Evolutionary conservation across 1,140 invertebrate species (phyloP).

Genomic region (Eufriesea mexicana): DNA sequence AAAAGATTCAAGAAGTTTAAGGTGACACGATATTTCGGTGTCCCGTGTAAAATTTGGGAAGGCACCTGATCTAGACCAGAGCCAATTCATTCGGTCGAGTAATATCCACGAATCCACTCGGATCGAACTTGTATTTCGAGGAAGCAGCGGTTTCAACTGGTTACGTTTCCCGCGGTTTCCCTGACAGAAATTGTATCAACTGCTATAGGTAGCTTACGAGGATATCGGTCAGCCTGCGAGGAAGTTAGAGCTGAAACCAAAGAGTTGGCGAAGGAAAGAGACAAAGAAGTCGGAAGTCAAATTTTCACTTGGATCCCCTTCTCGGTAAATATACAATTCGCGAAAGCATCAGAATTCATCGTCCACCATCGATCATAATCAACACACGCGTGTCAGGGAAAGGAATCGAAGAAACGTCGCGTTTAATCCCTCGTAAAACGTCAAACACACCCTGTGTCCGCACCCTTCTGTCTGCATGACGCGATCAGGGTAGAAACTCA

Average conservation of each 20-base stretch:
- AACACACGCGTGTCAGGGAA: background rate
- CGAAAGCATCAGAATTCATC: background rate
- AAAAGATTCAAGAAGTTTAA: no score
- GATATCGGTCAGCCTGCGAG: background rate
- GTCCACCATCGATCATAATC: background rate
- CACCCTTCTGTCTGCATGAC: background rate
- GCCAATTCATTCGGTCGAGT: no score
- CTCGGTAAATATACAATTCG: no score
- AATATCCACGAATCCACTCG: background rate
- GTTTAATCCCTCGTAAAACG: background rate
- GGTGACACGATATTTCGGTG: no score
- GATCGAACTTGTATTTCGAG: background rate
- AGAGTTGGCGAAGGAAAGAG: no score
- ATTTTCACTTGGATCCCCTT: no score
- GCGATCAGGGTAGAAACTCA: background rate
- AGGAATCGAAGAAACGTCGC: background rate
- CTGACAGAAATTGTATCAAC: background rate
- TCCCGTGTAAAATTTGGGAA: no score
- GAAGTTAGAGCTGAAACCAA: no score
- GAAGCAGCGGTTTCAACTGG: background rate
- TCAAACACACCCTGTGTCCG: background rate
- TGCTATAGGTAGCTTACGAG: background rate
- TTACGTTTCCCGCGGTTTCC: background rate
- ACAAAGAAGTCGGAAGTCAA: no score
- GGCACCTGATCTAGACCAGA: no score